A percentile compares a stretch with the other conserved stretches of the same genome.
phyloP scores from a whole-genome alignment of 2,113 vertebrate genomes.

The Isichthys henryi region DNA sequence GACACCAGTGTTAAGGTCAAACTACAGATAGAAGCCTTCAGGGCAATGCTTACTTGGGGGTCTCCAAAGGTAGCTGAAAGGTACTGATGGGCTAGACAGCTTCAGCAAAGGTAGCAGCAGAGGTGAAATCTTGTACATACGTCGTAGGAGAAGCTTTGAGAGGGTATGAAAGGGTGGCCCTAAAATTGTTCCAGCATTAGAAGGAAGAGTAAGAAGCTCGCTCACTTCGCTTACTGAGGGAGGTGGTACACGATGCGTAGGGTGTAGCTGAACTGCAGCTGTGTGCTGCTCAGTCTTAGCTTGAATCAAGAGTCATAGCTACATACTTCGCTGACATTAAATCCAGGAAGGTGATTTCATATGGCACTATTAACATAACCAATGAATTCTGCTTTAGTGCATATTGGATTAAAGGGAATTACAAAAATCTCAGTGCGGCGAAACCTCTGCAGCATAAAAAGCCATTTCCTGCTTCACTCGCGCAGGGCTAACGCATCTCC shows the following conservation, averaged over 20 bases:
- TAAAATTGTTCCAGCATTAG: neutral
- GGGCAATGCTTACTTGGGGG: neutral
- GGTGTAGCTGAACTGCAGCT: neutral
- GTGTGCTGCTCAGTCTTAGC: neutral
- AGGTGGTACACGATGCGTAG: neutral
- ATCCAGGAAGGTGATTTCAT: neutral
- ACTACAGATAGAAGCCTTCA: neutral
- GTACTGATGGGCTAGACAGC: neutral
- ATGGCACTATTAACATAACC: neutral
- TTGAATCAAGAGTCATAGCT: neutral
- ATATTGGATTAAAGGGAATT: constrained; percentile 4
- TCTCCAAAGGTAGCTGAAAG: neutral
- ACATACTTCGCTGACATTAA: neutral
- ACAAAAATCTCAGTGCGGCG: neutral
- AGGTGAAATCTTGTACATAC: neutral
- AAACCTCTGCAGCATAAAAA: neutral
- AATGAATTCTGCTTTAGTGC: neutral
- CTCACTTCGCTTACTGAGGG: neutral
- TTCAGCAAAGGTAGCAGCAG: neutral
- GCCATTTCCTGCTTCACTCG: constrained; percentile 1
- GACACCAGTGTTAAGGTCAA: neutral
- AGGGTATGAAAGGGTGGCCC: neutral
- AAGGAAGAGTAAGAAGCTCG: neutral
- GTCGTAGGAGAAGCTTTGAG: neutral
- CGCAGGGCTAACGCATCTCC: neutral